A percentile compares a stretch with the other conserved stretches of the same genome.
Conservation (phyloP, 2,797 vertebrate genomes). For the Lutjanus argentimaculatus region DNA sequence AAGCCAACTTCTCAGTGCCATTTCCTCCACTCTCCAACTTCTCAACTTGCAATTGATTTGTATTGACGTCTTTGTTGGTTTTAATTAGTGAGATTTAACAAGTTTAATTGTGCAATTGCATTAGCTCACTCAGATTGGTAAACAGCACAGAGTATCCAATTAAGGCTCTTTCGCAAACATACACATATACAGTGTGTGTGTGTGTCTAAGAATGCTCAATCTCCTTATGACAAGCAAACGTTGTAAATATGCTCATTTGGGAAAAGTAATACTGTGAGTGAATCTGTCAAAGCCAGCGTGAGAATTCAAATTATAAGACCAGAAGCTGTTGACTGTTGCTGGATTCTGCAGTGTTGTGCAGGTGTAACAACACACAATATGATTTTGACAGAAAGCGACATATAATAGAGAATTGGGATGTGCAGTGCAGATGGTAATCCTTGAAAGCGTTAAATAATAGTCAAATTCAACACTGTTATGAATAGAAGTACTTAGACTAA, state of each 20-base stretch:
- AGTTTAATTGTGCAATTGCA: constrained; percentile 73
- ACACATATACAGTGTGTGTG: neutral
- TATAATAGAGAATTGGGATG: fast-evolving
- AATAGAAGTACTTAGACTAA: constrained; percentile 45
- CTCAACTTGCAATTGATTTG: constrained; percentile 58
- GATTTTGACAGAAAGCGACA: neutral
- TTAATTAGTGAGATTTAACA: constrained; percentile 80
- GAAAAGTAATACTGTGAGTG: neutral
- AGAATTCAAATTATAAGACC: neutral
- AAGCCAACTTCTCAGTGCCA: constrained; percentile 25
- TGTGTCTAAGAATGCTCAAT: neutral
- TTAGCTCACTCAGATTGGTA: constrained; percentile 62
- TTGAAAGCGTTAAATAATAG: constrained; percentile 41
- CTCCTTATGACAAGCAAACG: neutral
- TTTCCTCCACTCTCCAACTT: constrained; percentile 55
- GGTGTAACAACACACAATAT: neutral
- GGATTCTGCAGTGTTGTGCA: neutral
- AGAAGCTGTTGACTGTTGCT: neutral
- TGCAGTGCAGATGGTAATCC: constrained; percentile 6
- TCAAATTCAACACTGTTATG: constrained; percentile 31
- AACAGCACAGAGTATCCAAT: constrained; percentile 63
- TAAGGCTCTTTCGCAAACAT: constrained; percentile 50
- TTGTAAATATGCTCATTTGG: constrained; percentile 10
- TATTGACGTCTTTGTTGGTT: constrained; percentile 73
- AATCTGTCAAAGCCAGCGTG: neutral